phyloP scores from a whole-genome alignment of 2,797 vertebrate genomes.

The Hafferia zeledoni region DNA sequence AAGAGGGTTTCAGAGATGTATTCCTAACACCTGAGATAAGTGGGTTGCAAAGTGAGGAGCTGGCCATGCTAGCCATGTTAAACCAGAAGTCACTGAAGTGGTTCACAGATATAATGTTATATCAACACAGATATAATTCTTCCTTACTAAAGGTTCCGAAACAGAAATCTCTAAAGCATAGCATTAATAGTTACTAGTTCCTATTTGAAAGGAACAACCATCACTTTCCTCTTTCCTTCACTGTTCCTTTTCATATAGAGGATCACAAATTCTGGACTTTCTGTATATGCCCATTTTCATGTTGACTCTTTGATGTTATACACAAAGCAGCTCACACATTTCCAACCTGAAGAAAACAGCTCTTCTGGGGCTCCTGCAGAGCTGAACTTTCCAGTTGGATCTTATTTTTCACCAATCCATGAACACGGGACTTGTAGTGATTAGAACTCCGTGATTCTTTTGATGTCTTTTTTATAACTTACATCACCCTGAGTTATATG shows the following conservation, averaged over 20 bases:
- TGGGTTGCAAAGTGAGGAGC: neutral
- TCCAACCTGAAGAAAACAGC: accelerated
- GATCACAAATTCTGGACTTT: neutral
- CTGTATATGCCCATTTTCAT: neutral
- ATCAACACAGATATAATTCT: neutral
- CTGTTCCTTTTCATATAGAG: neutral
- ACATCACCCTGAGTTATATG: neutral
- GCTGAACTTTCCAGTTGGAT: neutral
- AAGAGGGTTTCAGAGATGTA: neutral
- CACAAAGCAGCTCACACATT: neutral
- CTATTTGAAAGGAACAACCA: neutral
- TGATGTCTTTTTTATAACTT: neutral
- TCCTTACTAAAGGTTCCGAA: neutral
- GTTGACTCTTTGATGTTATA: neutral
- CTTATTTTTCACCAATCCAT: neutral
- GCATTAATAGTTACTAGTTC: neutral
- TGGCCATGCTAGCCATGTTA: neutral
- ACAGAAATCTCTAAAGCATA: neutral
- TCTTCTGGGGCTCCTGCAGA: neutral
- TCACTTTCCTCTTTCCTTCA: neutral
- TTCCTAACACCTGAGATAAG: neutral
- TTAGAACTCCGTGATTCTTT: neutral
- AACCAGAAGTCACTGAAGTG: neutral
- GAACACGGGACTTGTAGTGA: neutral
- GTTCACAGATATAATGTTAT: neutral